These are phyloP conservation scores for Indri indri DNA, from an alignment of 2,113 vertebrate genomes.

Conservation along the genomic window DNA sequence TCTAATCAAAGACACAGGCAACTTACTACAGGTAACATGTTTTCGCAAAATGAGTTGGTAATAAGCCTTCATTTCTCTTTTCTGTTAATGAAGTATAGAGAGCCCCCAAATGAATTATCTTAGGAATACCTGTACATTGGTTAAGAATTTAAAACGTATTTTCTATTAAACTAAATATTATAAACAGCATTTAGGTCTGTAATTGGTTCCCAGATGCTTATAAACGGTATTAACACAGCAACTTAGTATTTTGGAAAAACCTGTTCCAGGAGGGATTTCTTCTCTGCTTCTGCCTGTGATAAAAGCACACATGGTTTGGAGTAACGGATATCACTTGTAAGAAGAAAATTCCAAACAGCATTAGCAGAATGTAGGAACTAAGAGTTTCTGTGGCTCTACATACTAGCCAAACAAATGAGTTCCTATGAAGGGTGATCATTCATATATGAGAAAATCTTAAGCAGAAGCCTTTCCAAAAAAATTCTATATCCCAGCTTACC, in stretches of 20 bases:
- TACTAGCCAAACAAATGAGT: background rate
- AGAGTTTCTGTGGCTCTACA: background rate
- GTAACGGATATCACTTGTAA: background rate
- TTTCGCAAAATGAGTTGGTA: background rate
- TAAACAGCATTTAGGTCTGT: background rate
- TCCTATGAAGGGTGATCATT: background rate
- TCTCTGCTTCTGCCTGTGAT: background rate
- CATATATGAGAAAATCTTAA: background rate
- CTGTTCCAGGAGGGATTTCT: background rate
- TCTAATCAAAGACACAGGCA: background rate
- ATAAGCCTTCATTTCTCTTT: background rate
- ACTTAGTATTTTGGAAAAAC: background rate
- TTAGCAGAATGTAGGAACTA: background rate
- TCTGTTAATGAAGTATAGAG: constrained; percentile 11
- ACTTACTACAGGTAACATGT: background rate
- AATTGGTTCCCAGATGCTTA: background rate
- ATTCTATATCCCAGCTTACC: background rate
- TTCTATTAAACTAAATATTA: background rate
- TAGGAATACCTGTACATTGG: background rate
- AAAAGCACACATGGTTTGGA: background rate
- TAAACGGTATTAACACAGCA: background rate
- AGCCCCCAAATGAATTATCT: background rate
- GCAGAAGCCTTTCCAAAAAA: background rate
- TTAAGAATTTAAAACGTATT: background rate
- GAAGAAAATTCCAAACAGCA: background rate